phyloP scores from a whole-genome alignment of 2,113 vertebrate species.

The Psammodynastes pulverulentus region DNA sequence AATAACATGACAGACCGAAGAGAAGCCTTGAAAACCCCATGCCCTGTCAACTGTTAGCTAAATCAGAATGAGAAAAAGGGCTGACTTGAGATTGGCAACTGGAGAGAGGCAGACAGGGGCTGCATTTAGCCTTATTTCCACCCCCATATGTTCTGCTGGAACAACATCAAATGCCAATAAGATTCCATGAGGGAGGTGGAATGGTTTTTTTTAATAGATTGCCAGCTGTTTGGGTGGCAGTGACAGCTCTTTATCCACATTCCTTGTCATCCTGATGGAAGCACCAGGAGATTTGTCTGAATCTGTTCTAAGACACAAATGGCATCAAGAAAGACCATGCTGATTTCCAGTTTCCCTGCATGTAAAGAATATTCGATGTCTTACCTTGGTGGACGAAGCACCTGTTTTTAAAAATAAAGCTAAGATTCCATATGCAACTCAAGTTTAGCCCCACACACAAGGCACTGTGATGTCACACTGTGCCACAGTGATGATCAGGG shows the following conservation, averaged over 20 bases:
- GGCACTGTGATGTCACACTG: background rate
- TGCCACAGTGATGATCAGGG: background rate
- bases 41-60: background rate
- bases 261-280: background rate
- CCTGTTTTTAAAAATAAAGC: background rate
- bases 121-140: constrained; percentile 18
- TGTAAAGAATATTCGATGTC: background rate
- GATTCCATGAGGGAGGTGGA: background rate
- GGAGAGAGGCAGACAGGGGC: background rate
- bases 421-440: background rate
- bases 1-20: background rate
- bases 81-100: constrained; percentile 3
- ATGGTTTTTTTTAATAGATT: background rate
- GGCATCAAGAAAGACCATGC: background rate
- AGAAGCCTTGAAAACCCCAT: background rate
- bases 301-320: background rate
- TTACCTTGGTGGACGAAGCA: background rate
- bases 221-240: background rate
- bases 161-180: constrained; percentile 13
- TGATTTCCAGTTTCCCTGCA: background rate
- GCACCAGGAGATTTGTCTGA: background rate
- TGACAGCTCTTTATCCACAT: background rate
- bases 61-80: background rate
- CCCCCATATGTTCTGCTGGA: background rate
- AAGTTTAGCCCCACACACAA: background rate